A percentile compares a stretch with the other conserved stretches of the same genome.
These are phyloP conservation scores for Apocrypta bakeri DNA, from an alignment of 1,140 invertebrate genomes.

Conservation along the genomic window DNA sequence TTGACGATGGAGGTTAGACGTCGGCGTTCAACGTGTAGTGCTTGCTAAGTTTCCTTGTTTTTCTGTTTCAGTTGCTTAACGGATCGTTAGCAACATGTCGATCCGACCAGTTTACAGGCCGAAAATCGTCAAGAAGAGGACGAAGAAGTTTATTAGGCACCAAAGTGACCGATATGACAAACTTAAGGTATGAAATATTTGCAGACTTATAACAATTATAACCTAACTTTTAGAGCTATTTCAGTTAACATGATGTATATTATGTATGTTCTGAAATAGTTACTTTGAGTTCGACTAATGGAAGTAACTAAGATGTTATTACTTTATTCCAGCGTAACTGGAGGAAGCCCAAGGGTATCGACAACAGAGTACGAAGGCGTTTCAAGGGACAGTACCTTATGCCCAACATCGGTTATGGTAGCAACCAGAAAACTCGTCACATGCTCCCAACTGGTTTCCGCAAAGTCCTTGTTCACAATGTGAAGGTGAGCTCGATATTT, in stretches of 20 bases:
- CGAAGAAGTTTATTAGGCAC: conserved; percentile 96
- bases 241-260: not conserved
- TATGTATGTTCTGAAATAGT: not conserved
- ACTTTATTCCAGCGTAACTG: conserved; percentile 82
- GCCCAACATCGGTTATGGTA: conserved; percentile 99
- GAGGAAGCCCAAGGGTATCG: conserved; percentile 98
- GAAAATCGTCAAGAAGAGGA: conserved; percentile 95
- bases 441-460: conserved; percentile 98
- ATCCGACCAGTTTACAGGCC: conserved; percentile 91
- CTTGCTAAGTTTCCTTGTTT: conserved; percentile 32
- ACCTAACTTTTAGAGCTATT: conserved; percentile 12
- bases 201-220: not conserved
- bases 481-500: conserved; percentile 88
- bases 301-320: conserved; percentile 22
- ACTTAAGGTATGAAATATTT: conserved; percentile 83
- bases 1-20: conserved; percentile 21
- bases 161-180: conserved; percentile 98
- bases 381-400: conserved; percentile 99
- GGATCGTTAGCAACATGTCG: conserved; percentile 77
- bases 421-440: conserved; percentile 93
- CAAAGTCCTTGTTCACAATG: conserved; percentile 92
- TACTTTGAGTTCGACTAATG: not conserved
- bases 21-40: conserved; percentile 40
- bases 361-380: conserved; percentile 97
- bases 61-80: conserved; percentile 56